A percentile compares a stretch with the other conserved stretches of the same genome.
These are phyloP conservation scores for Coregonus ussuriensis DNA, from an alignment of 2,797 vertebrate genomes.

Conservation along the genomic window DNA sequence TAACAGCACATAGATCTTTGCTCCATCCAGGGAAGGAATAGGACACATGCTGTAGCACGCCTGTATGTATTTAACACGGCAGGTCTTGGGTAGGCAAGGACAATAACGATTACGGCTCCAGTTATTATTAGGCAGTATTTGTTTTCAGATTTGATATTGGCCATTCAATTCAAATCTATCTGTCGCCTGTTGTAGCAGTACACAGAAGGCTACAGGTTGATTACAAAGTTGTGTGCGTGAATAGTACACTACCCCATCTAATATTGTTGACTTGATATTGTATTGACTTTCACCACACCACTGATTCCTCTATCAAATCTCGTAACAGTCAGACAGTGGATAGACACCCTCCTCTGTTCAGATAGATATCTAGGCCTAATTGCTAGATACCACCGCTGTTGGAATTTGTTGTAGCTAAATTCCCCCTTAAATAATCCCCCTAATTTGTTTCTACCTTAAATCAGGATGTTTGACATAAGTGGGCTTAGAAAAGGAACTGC, in stretches of 20 bases:
- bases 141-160: background rate
- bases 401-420: background rate
- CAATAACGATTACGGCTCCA: background rate
- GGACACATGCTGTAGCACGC: background rate
- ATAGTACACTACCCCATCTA: no score
- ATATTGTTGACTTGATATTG: no score
- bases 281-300: no score
- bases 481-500: background rate
- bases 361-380: no score
- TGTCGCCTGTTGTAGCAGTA: no score
- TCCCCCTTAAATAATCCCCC: background rate
- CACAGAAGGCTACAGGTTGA: no score
- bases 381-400: background rate
- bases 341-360: no score
- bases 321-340: no score
- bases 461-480: background rate
- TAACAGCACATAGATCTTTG: constrained; percentile 33
- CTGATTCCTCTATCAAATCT: no score
- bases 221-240: no score
- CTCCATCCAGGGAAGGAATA: background rate
- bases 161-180: no score
- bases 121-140: background rate
- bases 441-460: background rate
- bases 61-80: constrained; percentile 25
- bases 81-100: background rate